phyloP scores from a whole-genome alignment of 1,140 invertebrate species.

The Arctopsyche grandis region DNA sequence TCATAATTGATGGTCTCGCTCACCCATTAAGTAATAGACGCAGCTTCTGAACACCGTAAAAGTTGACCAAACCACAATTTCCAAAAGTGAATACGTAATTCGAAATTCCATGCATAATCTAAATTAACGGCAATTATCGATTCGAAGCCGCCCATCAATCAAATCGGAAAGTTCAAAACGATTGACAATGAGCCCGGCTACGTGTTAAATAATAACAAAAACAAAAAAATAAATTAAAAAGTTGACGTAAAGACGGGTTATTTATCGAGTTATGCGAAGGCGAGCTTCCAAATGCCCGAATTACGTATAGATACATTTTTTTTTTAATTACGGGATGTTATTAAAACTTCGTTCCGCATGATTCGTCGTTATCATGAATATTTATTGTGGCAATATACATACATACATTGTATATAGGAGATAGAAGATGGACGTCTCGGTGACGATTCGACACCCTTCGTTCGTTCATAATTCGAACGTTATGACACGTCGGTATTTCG shows the following conservation, averaged over 20 bases:
- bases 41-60: background rate
- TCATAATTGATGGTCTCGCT: background rate
- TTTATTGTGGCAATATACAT: background rate
- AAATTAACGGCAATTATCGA: slow-evolving; percentile 24
- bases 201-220: background rate
- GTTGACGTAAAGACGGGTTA: background rate
- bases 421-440: background rate
- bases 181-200: background rate
- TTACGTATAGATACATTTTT: slow-evolving; percentile 1
- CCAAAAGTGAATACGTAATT: slow-evolving; percentile 3
- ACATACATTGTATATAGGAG: background rate
- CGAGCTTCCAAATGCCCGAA: background rate
- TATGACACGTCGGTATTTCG: no score
- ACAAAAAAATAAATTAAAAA: background rate
- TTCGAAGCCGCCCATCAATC: slow-evolving; percentile 33
- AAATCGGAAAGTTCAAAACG: slow-evolving; percentile 5
- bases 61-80: slow-evolving; percentile 1
- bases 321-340: slow-evolving; percentile 34
- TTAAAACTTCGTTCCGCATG: slow-evolving; percentile 40
- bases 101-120: background rate
- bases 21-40: background rate
- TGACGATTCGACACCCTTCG: slow-evolving; percentile 31
- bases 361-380: slow-evolving; percentile 21
- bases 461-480: slow-evolving; percentile 15
- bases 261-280: background rate